Conservation (phyloP, 2,113 vertebrate species). For the Nycticebus coucang region DNA sequence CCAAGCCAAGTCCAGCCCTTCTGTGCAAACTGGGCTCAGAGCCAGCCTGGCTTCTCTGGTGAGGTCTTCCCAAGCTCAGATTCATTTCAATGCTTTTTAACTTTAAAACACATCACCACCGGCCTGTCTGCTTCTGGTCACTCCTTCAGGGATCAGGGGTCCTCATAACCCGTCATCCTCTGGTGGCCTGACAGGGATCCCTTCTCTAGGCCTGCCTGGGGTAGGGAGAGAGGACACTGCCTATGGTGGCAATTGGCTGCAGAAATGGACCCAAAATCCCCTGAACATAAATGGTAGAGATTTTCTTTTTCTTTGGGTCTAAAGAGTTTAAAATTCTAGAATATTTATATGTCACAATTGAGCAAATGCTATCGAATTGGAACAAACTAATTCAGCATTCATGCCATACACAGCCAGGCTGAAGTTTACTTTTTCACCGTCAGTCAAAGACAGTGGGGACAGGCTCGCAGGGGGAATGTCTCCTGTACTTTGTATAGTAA, state of each 20-base stretch:
- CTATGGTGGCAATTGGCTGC: no score
- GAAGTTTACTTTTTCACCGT: slow-evolving; percentile 43
- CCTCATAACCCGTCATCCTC: background rate
- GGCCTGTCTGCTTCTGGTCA: background rate
- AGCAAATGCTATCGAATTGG: background rate
- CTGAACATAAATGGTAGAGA: background rate
- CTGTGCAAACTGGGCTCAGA: background rate
- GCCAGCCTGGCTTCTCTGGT: slow-evolving; percentile 31
- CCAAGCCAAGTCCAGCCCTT: background rate
- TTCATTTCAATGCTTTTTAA: slow-evolving; percentile 52
- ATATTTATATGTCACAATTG: background rate
- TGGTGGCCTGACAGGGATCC: background rate
- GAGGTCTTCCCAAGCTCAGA: slow-evolving; percentile 43
- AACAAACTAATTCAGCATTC: background rate
- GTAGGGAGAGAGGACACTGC: background rate
- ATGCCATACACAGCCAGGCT: background rate
- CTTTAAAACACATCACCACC: background rate
- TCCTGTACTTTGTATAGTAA: background rate
- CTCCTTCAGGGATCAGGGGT: background rate
- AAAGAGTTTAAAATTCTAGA: slow-evolving; percentile 25
- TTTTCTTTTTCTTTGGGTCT: background rate
- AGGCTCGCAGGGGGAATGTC: background rate
- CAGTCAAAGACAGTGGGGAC: background rate
- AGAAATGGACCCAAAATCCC: no score
- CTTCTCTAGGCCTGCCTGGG: background rate